Evolutionary conservation across 2,113 vertebrate genomes (phyloP).

Genomic region (Callocephalon fimbriatum): DNA sequence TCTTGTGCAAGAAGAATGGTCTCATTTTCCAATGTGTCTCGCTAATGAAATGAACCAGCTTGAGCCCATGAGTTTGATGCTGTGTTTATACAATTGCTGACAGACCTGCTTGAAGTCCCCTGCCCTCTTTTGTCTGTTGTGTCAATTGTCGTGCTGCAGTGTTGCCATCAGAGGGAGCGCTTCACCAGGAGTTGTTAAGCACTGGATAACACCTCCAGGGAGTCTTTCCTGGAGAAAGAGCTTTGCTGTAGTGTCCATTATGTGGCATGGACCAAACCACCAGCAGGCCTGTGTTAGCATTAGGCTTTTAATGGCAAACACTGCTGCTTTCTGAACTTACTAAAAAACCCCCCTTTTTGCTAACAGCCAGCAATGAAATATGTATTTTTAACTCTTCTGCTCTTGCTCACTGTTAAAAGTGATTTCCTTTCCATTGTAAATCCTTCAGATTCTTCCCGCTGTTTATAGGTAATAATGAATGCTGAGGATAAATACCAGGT

Average conservation of each 20-base stretch:
- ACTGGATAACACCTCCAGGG: neutral
- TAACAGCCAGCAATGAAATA: neutral
- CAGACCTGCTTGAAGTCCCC: neutral
- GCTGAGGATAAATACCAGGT: neutral
- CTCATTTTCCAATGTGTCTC: neutral
- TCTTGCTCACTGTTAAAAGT: neutral
- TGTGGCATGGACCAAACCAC: neutral
- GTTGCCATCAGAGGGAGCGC: constrained; percentile 53
- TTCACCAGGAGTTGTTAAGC: constrained; percentile 8
- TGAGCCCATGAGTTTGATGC: constrained; percentile 58
- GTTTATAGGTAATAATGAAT: neutral
- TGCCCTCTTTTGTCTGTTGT: neutral
- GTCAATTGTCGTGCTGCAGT: neutral
- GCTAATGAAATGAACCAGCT: neutral
- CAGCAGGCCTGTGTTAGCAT: neutral
- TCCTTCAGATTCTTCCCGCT: neutral
- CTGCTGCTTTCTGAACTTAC: neutral
- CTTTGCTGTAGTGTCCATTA: neutral
- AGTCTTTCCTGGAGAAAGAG: neutral
- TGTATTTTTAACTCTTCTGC: rapidly evolving
- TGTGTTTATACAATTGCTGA: constrained; percentile 16
- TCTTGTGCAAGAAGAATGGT: neutral
- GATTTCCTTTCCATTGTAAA: neutral
- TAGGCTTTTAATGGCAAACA: neutral
- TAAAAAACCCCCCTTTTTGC: neutral